Conservation (phyloP, 2,797 vertebrate genomes). For the Hozukius guyotensis region DNA sequence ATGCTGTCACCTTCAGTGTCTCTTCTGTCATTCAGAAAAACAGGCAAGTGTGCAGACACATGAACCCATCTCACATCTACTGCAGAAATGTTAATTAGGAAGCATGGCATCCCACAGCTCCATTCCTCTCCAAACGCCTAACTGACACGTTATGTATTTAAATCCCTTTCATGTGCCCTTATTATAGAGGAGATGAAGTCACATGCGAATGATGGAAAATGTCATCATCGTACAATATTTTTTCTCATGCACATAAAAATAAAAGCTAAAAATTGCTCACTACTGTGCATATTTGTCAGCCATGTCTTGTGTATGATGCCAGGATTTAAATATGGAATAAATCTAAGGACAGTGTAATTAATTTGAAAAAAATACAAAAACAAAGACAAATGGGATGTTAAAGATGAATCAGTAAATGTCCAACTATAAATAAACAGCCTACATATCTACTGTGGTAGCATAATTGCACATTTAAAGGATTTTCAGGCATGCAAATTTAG, state of each 20-base stretch:
- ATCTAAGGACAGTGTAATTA: constrained; percentile 55
- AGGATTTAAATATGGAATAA: constrained; percentile 49
- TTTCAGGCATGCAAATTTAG: constrained; percentile 43
- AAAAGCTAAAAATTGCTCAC: constrained; percentile 46
- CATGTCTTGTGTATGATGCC: not conserved
- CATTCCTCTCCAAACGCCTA: constrained; percentile 70
- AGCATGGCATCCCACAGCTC: constrained; percentile 79
- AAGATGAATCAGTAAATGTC: constrained; percentile 44
- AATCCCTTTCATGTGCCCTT: constrained; percentile 82
- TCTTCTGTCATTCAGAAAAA: constrained; percentile 83
- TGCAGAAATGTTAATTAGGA: constrained; percentile 84
- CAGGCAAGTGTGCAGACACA: constrained; percentile 73
- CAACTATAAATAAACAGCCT: constrained; percentile 27
- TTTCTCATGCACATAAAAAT: constrained; percentile 34
- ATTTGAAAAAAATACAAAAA: constrained; percentile 22
- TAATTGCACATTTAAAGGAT: constrained; percentile 47
- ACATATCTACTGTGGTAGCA: constrained; percentile 28
- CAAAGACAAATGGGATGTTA: constrained; percentile 36
- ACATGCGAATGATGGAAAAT: constrained; percentile 71
- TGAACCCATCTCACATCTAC: constrained; percentile 81
- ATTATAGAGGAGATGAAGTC: constrained; percentile 77
- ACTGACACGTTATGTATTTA: constrained; percentile 81
- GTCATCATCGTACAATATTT: constrained; percentile 55
- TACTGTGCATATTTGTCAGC: constrained; percentile 29
- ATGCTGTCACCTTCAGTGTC: constrained; percentile 85